Base-by-base conservation (phyloP, 2,113 vertebrate species). In the Scalopus aquaticus region DNA sequence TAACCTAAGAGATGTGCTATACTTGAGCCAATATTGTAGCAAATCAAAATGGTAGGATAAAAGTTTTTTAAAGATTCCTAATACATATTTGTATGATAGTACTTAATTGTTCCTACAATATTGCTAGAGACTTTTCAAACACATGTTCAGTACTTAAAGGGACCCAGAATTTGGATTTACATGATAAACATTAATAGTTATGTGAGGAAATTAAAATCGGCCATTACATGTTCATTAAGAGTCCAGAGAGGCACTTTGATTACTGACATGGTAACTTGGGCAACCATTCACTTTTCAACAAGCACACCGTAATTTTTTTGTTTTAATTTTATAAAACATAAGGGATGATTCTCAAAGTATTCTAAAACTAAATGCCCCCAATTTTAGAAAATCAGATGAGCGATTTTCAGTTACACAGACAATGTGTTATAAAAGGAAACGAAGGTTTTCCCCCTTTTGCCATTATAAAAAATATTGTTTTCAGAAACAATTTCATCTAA, bases 11-110 rank as follows among this genome's bases (percentile, higher is more conserved):
- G 82, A 92, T 65, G 42, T 51, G 72, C 70, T 95, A 22, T 16
- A 88, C 81, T 44, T 54, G 54, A 96, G 44, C 5, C 44, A 44
- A 15, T 4, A 20, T 30, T 37, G 26, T 67, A 78, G 44, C 39
- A 95, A 83, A 85, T 88, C 80, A 64, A 93, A 97, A 60, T 84
- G 69, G 11, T 49, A 65, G 51, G 44, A 32, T 35, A 88, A 94
- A 91, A 39, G 42, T 26, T 16, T 78, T 76, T 79, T 87, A 88
- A 92, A 79, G 5, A 17, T 44, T 64, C 39, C 30, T 93, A 93
- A 92, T 73, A 85, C 42, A 97, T 69, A 86, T 93, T 95, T 70
- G 32, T 64, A 39, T 84, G 76, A 76, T 64, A 88, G n/a, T 78
- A 78, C 22, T 54, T 74, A 95, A 93, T 88, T 58, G 64, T 28